Evolutionary conservation across 1,140 invertebrate genomes (phyloP).

Genomic region (Drosophila guanche): DNA sequence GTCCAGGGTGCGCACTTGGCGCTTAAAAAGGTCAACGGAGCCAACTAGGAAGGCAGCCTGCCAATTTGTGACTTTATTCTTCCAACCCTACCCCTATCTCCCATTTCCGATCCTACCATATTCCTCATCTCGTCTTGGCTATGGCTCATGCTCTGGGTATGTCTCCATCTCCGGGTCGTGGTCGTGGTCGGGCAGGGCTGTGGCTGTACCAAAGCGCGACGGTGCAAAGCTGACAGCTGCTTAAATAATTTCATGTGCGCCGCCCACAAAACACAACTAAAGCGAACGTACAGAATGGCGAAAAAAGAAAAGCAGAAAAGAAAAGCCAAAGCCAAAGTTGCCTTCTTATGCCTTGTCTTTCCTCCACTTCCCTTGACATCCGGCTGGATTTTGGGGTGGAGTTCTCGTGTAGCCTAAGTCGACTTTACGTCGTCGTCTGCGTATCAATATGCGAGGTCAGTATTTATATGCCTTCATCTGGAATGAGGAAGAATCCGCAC

Average conservation of each 20-base stretch:
- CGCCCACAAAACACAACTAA: constrained; percentile 65
- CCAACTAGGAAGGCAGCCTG: constrained; percentile 58
- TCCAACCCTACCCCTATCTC: constrained; percentile 21
- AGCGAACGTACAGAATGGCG: constrained; percentile 41
- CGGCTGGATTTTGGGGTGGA: constrained; percentile 31
- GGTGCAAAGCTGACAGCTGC: constrained; percentile 64
- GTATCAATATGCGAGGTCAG: constrained; percentile 59
- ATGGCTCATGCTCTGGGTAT: too few relatives aligned
- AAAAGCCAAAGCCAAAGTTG: constrained; percentile 43
- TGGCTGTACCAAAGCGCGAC: constrained; percentile 54
- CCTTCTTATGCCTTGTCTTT: constrained; percentile 39
- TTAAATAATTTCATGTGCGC: constrained; percentile 66
- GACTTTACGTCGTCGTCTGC: constrained; percentile 60
- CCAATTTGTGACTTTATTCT: constrained; percentile 60
- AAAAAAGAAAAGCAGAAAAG: constrained; percentile 15
- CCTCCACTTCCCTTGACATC: constrained; percentile 23
- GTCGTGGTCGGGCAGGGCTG: too few relatives aligned
- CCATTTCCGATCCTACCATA: constrained; percentile 10
- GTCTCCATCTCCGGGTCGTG: too few relatives aligned
- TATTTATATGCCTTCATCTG: constrained; percentile 31
- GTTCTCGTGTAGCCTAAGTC: constrained; percentile 51
- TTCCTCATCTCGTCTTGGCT: constrained; percentile 22
- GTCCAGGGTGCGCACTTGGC: constrained; percentile 58
- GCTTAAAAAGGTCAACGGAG: constrained; percentile 61
- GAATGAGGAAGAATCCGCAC: neutral